A percentile compares a stretch with the other conserved stretches of the same genome.
Evolutionary conservation across 2,797 vertebrate genomes (phyloP).

Genomic region (Serranus cabrilla): DNA sequence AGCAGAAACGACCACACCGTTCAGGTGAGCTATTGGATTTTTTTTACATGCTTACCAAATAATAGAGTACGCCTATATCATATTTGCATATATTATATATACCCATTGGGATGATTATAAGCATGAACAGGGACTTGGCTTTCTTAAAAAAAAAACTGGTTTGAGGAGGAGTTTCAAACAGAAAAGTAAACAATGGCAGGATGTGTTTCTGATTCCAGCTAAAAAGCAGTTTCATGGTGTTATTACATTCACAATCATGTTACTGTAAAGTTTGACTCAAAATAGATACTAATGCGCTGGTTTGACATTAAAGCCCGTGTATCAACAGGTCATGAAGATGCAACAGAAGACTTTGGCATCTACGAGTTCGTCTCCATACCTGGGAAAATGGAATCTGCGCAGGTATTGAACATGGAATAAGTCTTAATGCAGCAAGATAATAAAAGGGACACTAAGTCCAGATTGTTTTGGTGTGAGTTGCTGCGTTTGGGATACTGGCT

Average conservation of each 20-base stretch:
- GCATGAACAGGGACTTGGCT: not conserved
- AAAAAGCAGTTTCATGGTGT: constrained; percentile 7
- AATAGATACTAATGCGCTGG: not conserved
- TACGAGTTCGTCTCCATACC: constrained; percentile 96
- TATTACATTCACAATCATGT: not conserved
- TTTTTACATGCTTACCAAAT: constrained; percentile 13
- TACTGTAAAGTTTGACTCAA: not conserved
- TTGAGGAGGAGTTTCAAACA: constrained; percentile 23
- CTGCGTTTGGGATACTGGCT: no score
- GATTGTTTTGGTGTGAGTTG: no score
- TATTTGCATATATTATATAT: constrained; percentile 5
- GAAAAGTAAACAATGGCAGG: constrained; percentile 15
- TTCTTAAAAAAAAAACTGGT: constrained; percentile 23
- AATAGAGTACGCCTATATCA: not conserved
- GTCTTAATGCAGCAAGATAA: not conserved
- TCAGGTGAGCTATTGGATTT: constrained; percentile 76
- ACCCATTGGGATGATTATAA: not conserved
- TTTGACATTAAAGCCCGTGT: constrained; percentile 41
- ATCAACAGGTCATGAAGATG: constrained; percentile 93
- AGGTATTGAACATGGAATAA: constrained; percentile 78
- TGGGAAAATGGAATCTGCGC: constrained; percentile 86
- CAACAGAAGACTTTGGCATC: constrained; percentile 95
- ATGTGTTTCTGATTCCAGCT: constrained; percentile 1
- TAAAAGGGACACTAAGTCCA: no score
- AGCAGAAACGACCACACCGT: constrained; percentile 83